Evolutionary conservation across 2,797 vertebrate species (phyloP).

Genomic region (Sorex maritimensis): DNA sequence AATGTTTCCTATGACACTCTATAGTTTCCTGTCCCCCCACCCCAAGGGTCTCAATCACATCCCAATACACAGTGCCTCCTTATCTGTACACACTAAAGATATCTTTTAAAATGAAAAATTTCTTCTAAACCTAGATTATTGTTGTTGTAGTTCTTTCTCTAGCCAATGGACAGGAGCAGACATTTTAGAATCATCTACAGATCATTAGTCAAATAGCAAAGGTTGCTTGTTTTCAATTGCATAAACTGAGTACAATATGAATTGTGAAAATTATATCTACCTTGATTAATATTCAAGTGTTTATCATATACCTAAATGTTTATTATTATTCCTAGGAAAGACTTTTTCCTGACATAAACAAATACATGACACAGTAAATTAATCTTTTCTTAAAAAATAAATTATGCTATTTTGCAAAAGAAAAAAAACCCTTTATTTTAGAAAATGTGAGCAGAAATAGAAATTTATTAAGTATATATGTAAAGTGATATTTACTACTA

Average conservation of each 20-base stretch:
- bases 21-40: neutral
- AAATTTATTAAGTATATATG: neutral
- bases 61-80: neutral
- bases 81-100: neutral
- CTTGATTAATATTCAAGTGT: too few species aligned
- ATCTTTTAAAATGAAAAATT: neutral
- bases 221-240: neutral
- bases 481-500: neutral
- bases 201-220: neutral
- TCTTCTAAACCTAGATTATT: neutral
- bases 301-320: too few species aligned
- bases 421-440: neutral
- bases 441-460: neutral
- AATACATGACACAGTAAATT: neutral
- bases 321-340: constrained; percentile 18
- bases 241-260: neutral
- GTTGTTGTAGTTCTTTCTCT: too few species aligned
- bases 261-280: neutral
- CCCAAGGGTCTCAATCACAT: neutral
- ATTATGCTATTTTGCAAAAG: neutral
- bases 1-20: neutral
- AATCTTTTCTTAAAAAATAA: neutral
- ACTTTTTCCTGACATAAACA: neutral
- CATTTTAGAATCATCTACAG: neutral
- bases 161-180: neutral